These are phyloP conservation scores for Struthio camelus DNA, from an alignment of 2,113 vertebrate genomes.

Conservation along the genomic window DNA sequence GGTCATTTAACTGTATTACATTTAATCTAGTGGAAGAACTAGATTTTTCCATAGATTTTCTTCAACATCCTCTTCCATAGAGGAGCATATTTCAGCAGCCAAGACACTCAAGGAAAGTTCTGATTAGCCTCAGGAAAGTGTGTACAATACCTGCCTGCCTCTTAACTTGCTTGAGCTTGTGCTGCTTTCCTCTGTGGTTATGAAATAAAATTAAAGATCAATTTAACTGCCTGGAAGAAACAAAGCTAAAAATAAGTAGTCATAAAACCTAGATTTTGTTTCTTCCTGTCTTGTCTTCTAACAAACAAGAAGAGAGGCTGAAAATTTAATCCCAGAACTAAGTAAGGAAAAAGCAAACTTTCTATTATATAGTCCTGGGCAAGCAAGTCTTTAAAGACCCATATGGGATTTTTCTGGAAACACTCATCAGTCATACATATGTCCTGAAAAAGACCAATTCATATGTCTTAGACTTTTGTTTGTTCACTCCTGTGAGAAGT, in stretches of 20 bases:
- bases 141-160: constrained; percentile 12
- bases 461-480: not conserved
- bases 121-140: constrained; percentile 57
- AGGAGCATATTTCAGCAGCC: not conserved
- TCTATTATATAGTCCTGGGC: not conserved
- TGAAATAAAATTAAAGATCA: constrained; percentile 67
- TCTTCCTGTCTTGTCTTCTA: too few relatives aligned
- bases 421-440: not conserved
- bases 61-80: not conserved
- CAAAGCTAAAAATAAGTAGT: constrained; percentile 61
- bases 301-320: not conserved
- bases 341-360: not conserved
- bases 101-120: not conserved
- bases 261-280: constrained; percentile 47
- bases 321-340: constrained; percentile 38
- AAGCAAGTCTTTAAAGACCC: not conserved
- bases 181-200: constrained; percentile 49
- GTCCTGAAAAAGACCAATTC: not conserved
- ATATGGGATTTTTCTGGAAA: not conserved
- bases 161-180: constrained; percentile 52
- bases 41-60: not conserved
- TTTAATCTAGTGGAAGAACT: not conserved
- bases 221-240: constrained; percentile 61
- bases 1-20: too few relatives aligned
- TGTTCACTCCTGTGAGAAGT: not conserved